Evolutionary conservation across 2,888 invertebrate genomes (phyloP), one percentile per base, ranked within the genome.

Genomic region (Acleris sparsana): DNA sequence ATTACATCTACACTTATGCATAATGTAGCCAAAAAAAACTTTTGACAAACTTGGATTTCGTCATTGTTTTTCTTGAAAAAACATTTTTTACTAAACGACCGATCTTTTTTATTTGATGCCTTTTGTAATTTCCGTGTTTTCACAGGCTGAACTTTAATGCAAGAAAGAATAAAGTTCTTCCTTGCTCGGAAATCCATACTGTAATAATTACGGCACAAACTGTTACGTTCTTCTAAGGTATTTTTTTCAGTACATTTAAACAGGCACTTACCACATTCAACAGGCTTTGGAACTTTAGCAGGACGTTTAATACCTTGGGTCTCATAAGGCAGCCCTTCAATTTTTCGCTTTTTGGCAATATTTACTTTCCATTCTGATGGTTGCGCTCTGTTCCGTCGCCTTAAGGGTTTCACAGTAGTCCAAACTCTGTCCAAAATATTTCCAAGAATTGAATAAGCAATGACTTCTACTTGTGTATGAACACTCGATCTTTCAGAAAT

Each of bases 1-100:
- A 63, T 63, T 49, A 63, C 56, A 51, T 63, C 62, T 20, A 63
- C 62, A 51, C 62, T 56, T 39, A 63, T 25, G 53, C 53, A 53
- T 29, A 53, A 53, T 18, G 53, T 39, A 33, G 5, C 25, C 25
- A 25, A 1, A 25, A 25, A 25, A 25, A 25, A 25, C 25, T 25
- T 5, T 25, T 25, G 25, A 25, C 25, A 25, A 5, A 25, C 25
- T 25, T 25, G 25, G 25, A 25, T 5, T 25, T 25, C 5, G 25
- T 25, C 25, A 25, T 25, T 25, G 25, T 25, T 25, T 25, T 25
- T 25, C 25, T 25, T 1, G 25, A 25, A 5, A 25, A 25, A 25
- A 25, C 25, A 25, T 5, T 25, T 25, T 5, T 25, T 25, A 25
- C 5, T 62, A 33, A 49, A 48, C 13, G 49, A 55, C 13, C 62